Evolutionary conservation across 2,888 invertebrate species (phyloP).

Genomic region (Lobophora halterata): DNA sequence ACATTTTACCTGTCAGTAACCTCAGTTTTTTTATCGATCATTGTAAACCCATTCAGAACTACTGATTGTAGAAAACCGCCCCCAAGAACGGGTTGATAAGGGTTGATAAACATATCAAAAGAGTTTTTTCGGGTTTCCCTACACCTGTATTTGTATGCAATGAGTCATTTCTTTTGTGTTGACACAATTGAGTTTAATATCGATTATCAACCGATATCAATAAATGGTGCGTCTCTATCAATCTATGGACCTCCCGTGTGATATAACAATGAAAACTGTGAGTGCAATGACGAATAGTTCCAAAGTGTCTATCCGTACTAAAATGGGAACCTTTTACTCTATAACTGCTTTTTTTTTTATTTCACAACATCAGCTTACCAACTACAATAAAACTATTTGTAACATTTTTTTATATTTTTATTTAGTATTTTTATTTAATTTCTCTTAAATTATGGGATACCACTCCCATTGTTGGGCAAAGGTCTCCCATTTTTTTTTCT

Average conservation of each 20-base stretch:
- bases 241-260: constrained; percentile 63
- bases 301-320: too few relatives aligned
- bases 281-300: too few relatives aligned
- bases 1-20: constrained; percentile 79
- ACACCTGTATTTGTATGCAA: constrained; percentile 74
- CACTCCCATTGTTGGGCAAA: too few relatives aligned
- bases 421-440: too few relatives aligned
- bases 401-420: too few relatives aligned
- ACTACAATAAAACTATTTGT: too few relatives aligned
- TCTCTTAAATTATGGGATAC: too few relatives aligned
- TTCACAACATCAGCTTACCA: too few relatives aligned
- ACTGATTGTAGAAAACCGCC: constrained; percentile 67
- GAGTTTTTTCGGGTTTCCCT: constrained; percentile 49
- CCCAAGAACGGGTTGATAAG: constrained; percentile 72
- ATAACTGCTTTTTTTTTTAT: too few relatives aligned
- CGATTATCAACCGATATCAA: constrained; percentile 69
- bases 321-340: too few relatives aligned
- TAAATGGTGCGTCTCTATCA: constrained; percentile 51
- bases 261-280: constrained; percentile 41
- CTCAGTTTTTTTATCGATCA: constrained; percentile 66
- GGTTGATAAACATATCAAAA: constrained; percentile 80
- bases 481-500: too few relatives aligned
- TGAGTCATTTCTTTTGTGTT: constrained; percentile 62
- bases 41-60: constrained; percentile 60
- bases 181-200: constrained; percentile 64